Evolutionary conservation across 2,888 invertebrate species (phyloP).

Genomic region (Stenotaenia linearis): DNA sequence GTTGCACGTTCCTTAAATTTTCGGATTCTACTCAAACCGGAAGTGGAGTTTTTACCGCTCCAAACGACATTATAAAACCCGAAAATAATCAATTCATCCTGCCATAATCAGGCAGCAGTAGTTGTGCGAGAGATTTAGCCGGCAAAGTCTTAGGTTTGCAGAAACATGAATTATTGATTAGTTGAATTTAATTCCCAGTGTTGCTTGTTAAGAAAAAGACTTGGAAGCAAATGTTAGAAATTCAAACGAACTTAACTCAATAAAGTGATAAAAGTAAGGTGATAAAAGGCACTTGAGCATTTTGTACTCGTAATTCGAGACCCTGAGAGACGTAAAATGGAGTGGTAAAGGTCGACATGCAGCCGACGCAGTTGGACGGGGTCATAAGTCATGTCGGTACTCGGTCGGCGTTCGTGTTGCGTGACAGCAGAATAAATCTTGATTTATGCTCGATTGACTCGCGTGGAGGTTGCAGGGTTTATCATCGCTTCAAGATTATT

Average conservation of each 20-base stretch:
- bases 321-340: neutral
- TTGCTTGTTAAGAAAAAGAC: neutral
- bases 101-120: too few species aligned
- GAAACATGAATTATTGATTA: neutral
- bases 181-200: neutral
- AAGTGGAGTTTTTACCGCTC: too few species aligned
- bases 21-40: too few species aligned
- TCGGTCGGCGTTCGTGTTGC: neutral
- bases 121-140: too few species aligned
- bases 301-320: neutral
- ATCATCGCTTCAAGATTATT: neutral
- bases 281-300: too few species aligned
- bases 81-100: too few species aligned
- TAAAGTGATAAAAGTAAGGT: neutral
- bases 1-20: too few species aligned
- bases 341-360: conserved; percentile 13
- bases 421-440: conserved; percentile 1
- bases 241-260: neutral
- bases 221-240: neutral
- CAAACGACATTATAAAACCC: too few species aligned
- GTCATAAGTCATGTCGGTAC: conserved; percentile 7
- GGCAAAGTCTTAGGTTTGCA: too few species aligned
- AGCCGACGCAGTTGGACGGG: neutral
- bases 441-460: conserved; percentile 21
- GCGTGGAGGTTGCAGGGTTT: neutral